Evolutionary conservation across 2,113 vertebrate species (phyloP).

Genomic region (Sinocyclocheilus grahami): DNA sequence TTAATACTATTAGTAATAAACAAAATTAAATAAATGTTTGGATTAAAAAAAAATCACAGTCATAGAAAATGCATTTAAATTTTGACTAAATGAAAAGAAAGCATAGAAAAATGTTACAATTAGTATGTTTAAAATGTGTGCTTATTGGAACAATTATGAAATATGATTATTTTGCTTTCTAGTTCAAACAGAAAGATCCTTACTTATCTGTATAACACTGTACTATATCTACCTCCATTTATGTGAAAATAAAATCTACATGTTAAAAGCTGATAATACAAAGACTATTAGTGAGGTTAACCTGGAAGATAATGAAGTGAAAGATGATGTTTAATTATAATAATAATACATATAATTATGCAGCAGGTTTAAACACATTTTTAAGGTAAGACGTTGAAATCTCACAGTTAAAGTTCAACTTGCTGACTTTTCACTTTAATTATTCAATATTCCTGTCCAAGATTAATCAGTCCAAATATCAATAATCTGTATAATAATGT

Average conservation of each 20-base stretch:
- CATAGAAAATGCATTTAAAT: not conserved
- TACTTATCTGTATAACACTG: not conserved
- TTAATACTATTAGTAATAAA: not conserved
- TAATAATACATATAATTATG: slow-evolving; percentile 5
- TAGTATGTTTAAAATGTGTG: not conserved
- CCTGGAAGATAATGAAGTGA: not conserved
- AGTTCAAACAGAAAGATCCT: not conserved
- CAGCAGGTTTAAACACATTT: not conserved
- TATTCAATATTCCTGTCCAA: slow-evolving; percentile 1
- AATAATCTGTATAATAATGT: not conserved
- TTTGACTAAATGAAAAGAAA: not conserved
- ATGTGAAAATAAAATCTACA: not conserved
- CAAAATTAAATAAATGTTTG: not conserved
- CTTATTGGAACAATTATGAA: not conserved
- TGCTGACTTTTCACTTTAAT: slow-evolving; percentile 2
- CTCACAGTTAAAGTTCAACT: not conserved
- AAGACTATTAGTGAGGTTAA: not conserved
- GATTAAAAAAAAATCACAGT: not conserved
- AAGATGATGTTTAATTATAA: not conserved
- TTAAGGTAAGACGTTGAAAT: not conserved
- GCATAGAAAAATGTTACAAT: no score
- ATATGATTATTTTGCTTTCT: not conserved
- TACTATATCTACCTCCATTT: not conserved
- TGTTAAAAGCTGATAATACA: not conserved
- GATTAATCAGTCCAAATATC: not conserved